Evolutionary conservation across 2,888 invertebrate genomes (phyloP).

Genomic region (Octonoba sinensis): DNA sequence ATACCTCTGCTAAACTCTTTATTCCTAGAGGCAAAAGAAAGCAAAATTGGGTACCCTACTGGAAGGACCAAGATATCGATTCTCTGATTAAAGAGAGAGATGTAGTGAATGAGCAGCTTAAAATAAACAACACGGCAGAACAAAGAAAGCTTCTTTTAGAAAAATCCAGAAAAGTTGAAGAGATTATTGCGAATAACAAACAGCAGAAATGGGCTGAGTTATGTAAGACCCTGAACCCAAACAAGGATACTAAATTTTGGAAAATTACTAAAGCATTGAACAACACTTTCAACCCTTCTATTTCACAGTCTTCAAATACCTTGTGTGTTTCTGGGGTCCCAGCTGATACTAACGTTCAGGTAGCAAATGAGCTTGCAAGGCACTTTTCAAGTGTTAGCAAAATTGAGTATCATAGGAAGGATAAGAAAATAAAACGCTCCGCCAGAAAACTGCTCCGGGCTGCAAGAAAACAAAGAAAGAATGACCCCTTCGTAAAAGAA

Average conservation of each 20-base stretch:
- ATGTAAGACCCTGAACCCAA: background rate
- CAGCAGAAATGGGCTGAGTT: constrained; percentile 1
- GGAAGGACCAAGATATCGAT: too few species aligned
- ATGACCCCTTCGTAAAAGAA: background rate
- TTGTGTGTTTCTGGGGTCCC: background rate
- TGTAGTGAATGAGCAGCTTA: background rate
- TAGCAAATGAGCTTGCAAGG: background rate
- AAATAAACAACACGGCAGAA: background rate
- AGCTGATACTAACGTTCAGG: background rate
- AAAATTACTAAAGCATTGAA: constrained; percentile 1
- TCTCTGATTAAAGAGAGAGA: background rate
- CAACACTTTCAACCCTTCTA: background rate
- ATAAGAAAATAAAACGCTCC: constrained; percentile 1
- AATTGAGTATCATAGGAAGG: background rate
- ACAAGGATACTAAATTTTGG: background rate
- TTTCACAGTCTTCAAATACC: background rate
- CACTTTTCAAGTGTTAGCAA: constrained; percentile 2
- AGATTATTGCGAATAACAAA: background rate
- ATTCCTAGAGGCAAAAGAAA: too few species aligned
- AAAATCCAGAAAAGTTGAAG: background rate
- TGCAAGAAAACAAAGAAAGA: background rate
- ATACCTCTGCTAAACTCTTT: too few species aligned
- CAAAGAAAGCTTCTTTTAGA: background rate
- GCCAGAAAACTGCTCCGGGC: background rate
- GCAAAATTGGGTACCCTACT: too few species aligned